These are phyloP conservation scores for Geotrupes spiniger DNA, from an alignment of 2,888 invertebrate species.

Conservation along the genomic window DNA sequence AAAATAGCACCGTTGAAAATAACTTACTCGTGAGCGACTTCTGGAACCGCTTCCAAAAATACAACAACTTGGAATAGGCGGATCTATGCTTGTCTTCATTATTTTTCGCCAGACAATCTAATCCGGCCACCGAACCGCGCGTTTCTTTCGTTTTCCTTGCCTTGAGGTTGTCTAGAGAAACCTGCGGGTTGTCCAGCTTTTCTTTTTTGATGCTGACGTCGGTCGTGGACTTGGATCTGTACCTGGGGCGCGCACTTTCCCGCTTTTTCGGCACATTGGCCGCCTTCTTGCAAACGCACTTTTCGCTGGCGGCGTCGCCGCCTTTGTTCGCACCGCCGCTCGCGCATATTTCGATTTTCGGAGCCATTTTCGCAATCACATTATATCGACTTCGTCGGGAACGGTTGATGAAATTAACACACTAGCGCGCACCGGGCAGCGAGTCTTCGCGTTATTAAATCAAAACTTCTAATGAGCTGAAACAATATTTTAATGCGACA, in stretches of 20 bases:
- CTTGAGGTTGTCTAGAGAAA: conserved; percentile 16
- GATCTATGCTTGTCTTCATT: conserved; percentile 25
- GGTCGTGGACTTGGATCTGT: conserved; percentile 39
- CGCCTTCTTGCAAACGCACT: neutral
- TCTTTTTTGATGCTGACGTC: conserved; percentile 29
- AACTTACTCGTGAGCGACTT: conserved; percentile 36
- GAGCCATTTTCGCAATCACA: no score
- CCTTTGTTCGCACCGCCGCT: no score
- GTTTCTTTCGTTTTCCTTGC: conserved; percentile 23
- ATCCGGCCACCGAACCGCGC: conserved; percentile 19
- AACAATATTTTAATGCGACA: no score
- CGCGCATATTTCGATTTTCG: no score
- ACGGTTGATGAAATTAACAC: no score
- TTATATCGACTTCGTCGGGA: no score
- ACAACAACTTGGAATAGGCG: conserved; percentile 33
- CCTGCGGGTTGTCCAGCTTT: conserved; percentile 9
- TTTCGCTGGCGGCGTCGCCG: neutral
- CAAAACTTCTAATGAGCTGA: no score
- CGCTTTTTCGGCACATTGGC: conserved; percentile 17
- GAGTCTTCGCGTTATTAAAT: no score
- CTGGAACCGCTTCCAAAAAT: conserved; percentile 40
- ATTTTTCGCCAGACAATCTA: conserved; percentile 18
- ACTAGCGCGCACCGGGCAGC: no score
- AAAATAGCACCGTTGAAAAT: conserved; percentile 8
- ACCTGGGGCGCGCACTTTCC: conserved; percentile 25